Conservation (phyloP, 2,113 vertebrate species). For the Sturnus vulgaris region DNA sequence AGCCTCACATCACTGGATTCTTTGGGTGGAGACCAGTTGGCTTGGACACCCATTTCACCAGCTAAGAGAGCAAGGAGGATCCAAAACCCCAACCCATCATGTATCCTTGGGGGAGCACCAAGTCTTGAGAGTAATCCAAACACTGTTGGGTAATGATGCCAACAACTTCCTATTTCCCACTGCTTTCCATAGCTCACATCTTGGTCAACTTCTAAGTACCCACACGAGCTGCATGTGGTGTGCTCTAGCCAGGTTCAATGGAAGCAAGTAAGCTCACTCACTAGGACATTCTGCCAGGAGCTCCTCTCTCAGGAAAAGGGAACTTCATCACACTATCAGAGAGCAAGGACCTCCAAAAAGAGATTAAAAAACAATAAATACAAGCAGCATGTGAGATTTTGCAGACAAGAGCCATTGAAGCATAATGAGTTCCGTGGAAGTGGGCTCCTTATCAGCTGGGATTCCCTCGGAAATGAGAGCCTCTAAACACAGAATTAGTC, state of each 20-base stretch:
- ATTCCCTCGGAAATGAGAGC: neutral
- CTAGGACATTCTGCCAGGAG: neutral
- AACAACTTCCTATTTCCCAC: neutral
- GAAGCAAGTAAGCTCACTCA: neutral
- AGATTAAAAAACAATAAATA: neutral
- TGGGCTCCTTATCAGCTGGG: neutral
- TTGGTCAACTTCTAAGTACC: neutral
- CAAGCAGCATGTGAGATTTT: neutral
- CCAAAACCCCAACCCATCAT: neutral
- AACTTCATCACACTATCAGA: neutral
- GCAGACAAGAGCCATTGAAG: neutral
- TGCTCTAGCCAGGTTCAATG: neutral
- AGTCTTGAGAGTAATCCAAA: neutral
- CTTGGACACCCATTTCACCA: neutral
- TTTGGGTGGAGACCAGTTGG: neutral
- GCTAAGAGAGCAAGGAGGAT: neutral
- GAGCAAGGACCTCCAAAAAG: neutral
- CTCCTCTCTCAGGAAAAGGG: neutral
- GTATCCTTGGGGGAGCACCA: neutral
- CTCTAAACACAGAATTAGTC: neutral
- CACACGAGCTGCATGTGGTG: neutral
- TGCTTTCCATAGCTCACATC: neutral
- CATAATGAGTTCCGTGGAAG: neutral
- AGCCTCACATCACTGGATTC: neutral
- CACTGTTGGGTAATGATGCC: fast-evolving